Base-by-base conservation (phyloP, 2,113 vertebrate species). In the Pampusana beccarii region DNA sequence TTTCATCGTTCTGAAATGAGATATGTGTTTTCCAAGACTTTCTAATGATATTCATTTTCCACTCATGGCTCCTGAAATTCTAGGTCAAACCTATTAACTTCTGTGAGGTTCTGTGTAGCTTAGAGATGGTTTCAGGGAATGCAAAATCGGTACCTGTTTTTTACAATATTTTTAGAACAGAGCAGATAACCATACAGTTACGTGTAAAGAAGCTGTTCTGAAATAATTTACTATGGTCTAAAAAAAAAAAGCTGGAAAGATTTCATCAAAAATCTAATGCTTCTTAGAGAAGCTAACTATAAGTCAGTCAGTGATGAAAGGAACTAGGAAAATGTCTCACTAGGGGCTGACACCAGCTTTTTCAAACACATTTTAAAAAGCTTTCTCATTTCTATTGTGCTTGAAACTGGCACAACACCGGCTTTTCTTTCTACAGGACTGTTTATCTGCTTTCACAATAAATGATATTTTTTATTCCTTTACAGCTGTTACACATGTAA, bases 61-160 rank as follows among this genome's bases (percentile, higher is more conserved):
- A 79, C 80, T 89, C 16, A 33, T 81, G 77, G 91, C 54, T 95
- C 54, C 73, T 85, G 83, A 94, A 95, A 92, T 93, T 87, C 80
- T 93, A 79, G 91, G 95, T 95, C 95, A 92, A 95, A 86, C 53
- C 57, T 88, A 86, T 96, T 96, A 94, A 95, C 57, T 95, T 93
- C 72, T 80, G 23, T 80, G 82, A 91, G 53, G 73, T 65, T 89
- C 51, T 82, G 10, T 73, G 54, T 75, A 58, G 48, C 83, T 93
- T 69, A 87, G 77, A 94, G 54, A 88, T 38, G 42, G 73, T 80
- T 94, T 90, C 56, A 78, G 57, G 19, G 80, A 88, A 87, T 77
- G 73, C 25, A 94, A 90, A 93, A 92, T 66, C 82, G 77, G 56
- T 86, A 64, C 29, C 28, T 88, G 40, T 71, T 90, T 62, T 60